Conservation (phyloP, 2,113 vertebrate genomes). For the Macroglossus sobrinus region DNA sequence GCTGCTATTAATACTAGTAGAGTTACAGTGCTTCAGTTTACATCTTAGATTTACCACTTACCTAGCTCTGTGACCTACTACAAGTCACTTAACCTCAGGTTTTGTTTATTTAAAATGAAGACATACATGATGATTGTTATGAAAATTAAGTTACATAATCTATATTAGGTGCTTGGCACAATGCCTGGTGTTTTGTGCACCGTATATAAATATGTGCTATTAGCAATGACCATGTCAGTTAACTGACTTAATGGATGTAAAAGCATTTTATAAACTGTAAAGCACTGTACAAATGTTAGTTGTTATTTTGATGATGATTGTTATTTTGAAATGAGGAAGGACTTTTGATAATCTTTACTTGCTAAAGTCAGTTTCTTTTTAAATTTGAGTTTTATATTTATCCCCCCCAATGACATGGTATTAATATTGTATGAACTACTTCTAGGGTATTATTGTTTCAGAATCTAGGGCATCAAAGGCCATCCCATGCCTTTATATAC, state of each 20-base stretch:
- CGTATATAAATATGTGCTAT: conserved; percentile 22
- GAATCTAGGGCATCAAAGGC: conserved; percentile 62
- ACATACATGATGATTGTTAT: neutral
- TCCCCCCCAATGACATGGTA: conserved; percentile 55
- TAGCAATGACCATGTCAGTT: conserved; percentile 29
- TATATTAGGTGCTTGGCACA: neutral
- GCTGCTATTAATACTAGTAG: neutral
- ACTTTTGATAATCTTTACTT: conserved; percentile 39
- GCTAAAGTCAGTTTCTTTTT: conserved; percentile 23
- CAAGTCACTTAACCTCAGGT: conserved; percentile 2
- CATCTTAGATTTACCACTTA: neutral
- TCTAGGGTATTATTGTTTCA: conserved; percentile 50
- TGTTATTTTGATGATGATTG: conserved; percentile 17
- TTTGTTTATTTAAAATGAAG: neutral
- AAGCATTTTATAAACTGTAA: conserved; percentile 45
- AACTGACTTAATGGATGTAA: conserved; percentile 45
- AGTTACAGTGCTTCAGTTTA: neutral
- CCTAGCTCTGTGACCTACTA: neutral
- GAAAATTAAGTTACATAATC: conserved; percentile 43
- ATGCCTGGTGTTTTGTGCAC: neutral
- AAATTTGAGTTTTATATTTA: conserved; percentile 62
- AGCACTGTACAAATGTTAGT: neutral
- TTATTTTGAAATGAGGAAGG: conserved; percentile 44
- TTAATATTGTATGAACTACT: conserved; percentile 70
- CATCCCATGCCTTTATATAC: conserved; percentile 43